Conservation (phyloP, 2,888 invertebrate genomes). For the Nebria brevicollis region DNA sequence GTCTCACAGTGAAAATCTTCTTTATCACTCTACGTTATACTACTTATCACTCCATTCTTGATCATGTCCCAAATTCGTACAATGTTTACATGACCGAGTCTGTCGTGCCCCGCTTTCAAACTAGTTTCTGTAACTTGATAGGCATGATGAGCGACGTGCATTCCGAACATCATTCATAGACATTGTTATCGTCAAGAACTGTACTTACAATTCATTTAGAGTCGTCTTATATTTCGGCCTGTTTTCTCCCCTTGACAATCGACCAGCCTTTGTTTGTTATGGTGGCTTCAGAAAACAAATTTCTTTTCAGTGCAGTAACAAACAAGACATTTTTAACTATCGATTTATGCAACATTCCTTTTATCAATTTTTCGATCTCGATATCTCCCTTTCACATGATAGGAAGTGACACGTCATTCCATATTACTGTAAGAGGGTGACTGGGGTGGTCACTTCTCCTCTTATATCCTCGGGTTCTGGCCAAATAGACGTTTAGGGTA, state of each 20-base stretch:
- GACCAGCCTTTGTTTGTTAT: conserved; percentile 52
- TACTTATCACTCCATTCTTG: too few relatives aligned
- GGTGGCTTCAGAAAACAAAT: conserved; percentile 57
- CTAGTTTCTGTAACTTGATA: conserved; percentile 39
- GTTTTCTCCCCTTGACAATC: conserved; percentile 51
- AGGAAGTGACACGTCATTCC: conserved; percentile 49
- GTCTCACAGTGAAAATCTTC: too few relatives aligned
- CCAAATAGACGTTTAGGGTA: too few relatives aligned
- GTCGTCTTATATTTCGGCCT: conserved; percentile 49
- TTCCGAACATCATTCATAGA: conserved; percentile 51
- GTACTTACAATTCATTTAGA: conserved; percentile 45
- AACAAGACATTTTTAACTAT: conserved; percentile 52
- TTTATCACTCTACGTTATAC: too few relatives aligned
- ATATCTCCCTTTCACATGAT: conserved; percentile 52
- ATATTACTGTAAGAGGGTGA: too few relatives aligned
- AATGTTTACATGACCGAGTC: too few relatives aligned
- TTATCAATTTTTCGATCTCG: conserved; percentile 50
- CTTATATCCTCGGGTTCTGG: too few relatives aligned
- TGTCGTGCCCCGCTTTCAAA: background rate
- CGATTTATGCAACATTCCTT: conserved; percentile 51
- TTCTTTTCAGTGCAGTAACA: conserved; percentile 55
- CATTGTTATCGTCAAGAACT: conserved; percentile 49
- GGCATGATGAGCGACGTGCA: conserved; percentile 36
- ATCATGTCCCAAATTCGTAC: too few relatives aligned
- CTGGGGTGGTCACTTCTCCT: too few relatives aligned